These are phyloP conservation scores for Atlantisia rogersi DNA, from an alignment of 2,113 vertebrate species.

Conservation along the genomic window DNA sequence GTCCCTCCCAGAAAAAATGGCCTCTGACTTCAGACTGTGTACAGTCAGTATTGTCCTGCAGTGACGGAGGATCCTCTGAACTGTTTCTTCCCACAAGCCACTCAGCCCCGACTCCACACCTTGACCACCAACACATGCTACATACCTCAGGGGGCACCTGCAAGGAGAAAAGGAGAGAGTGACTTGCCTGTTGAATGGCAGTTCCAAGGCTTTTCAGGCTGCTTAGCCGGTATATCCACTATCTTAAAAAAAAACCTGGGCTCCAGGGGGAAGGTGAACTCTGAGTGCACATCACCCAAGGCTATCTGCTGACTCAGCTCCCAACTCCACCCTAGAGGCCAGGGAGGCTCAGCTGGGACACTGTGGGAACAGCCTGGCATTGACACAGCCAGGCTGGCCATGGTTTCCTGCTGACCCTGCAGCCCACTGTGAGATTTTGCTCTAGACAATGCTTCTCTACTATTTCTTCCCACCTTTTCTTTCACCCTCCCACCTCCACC, in stretches of 20 bases:
- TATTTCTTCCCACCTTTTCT: not conserved
- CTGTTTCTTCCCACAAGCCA: not conserved
- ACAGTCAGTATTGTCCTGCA: not conserved
- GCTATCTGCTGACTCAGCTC: not conserved
- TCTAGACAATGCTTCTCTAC: not conserved
- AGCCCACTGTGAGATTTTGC: not conserved
- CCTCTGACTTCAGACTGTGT: not conserved
- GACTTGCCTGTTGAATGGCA: not conserved
- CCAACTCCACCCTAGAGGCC: not conserved
- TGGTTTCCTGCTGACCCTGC: not conserved
- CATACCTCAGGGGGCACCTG: slow-evolving; percentile 81
- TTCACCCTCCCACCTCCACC: not conserved
- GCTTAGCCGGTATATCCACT: not conserved
- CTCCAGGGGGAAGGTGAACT: not conserved
- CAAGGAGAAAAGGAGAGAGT: not conserved
- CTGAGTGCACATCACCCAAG: not conserved
- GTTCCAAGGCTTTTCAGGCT: not conserved
- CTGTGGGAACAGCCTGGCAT: not conserved
- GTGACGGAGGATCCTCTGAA: not conserved
- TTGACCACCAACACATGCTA: not conserved
- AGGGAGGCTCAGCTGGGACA: not conserved
- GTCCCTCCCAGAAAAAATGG: not conserved
- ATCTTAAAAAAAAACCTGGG: not conserved
- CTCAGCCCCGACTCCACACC: not conserved
- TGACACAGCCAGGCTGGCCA: not conserved